Evolutionary conservation across 2,797 vertebrate species (phyloP).

Genomic region (Miichthys miiuy): DNA sequence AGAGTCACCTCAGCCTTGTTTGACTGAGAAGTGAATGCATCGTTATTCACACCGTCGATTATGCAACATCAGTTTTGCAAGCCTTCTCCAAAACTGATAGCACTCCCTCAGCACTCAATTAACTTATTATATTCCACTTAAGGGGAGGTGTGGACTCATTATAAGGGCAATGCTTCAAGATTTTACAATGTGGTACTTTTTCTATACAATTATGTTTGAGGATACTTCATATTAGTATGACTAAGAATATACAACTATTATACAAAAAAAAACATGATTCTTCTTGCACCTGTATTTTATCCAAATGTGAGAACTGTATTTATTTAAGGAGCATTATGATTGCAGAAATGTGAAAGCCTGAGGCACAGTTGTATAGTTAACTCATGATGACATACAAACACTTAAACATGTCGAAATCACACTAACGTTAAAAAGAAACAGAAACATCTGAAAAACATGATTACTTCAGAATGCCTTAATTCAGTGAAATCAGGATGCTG

Average conservation of each 20-base stretch:
- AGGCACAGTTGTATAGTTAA: slow-evolving; percentile 9
- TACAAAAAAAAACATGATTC: background rate
- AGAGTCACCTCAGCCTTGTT: too few species aligned
- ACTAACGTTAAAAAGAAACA: too few species aligned
- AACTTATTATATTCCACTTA: too few species aligned
- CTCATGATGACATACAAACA: too few species aligned
- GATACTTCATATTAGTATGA: too few species aligned
- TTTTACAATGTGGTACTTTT: background rate
- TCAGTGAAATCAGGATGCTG: background rate
- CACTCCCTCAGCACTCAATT: too few species aligned
- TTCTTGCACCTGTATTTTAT: background rate
- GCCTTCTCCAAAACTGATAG: too few species aligned
- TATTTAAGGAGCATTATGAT: background rate
- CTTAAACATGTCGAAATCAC: too few species aligned
- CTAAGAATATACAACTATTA: background rate
- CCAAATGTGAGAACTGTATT: background rate
- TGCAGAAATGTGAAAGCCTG: slow-evolving; percentile 45
- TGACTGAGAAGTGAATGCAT: too few species aligned
- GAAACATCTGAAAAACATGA: background rate
- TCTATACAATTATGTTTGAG: background rate
- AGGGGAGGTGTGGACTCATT: too few species aligned
- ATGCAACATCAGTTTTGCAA: too few species aligned
- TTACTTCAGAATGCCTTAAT: background rate
- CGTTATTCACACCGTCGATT: too few species aligned
- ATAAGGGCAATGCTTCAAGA: background rate